These are phyloP conservation scores for Setipinna tenuifilis DNA, from an alignment of 2,797 vertebrate species.

Conservation along the genomic window DNA sequence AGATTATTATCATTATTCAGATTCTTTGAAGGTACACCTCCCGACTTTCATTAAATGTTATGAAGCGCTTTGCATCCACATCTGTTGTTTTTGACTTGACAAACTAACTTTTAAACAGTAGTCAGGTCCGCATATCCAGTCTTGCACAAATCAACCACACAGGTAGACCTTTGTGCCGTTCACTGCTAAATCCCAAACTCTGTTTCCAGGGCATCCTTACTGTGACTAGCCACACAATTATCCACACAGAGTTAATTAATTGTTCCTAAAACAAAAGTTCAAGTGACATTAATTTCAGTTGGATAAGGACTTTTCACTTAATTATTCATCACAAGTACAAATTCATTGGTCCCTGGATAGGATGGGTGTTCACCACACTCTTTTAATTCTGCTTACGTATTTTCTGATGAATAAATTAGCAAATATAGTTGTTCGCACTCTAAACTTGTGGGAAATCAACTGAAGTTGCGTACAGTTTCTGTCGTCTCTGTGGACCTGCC, in stretches of 20 bases:
- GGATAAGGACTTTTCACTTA: background rate
- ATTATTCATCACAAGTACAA: background rate
- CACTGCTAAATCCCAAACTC: no score
- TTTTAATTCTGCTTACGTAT: background rate
- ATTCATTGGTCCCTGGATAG: background rate
- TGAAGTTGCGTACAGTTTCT: background rate
- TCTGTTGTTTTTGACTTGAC: no score
- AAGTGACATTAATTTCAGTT: background rate
- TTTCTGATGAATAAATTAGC: background rate
- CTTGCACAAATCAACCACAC: constrained; percentile 67
- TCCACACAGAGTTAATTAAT: background rate
- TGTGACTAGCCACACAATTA: no score
- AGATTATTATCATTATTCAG: no score
- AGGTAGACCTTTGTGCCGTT: constrained; percentile 34
- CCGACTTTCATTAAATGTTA: no score
- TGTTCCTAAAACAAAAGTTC: background rate
- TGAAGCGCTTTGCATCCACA: no score
- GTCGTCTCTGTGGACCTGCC: background rate
- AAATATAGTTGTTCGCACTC: background rate
- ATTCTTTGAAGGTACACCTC: no score
- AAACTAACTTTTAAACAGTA: no score
- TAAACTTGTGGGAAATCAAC: background rate
- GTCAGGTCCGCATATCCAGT: no score
- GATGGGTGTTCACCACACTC: background rate
- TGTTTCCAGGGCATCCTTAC: no score